Base-by-base conservation (phyloP, 2,113 vertebrate species). In the Benitochromis conjunctus region DNA sequence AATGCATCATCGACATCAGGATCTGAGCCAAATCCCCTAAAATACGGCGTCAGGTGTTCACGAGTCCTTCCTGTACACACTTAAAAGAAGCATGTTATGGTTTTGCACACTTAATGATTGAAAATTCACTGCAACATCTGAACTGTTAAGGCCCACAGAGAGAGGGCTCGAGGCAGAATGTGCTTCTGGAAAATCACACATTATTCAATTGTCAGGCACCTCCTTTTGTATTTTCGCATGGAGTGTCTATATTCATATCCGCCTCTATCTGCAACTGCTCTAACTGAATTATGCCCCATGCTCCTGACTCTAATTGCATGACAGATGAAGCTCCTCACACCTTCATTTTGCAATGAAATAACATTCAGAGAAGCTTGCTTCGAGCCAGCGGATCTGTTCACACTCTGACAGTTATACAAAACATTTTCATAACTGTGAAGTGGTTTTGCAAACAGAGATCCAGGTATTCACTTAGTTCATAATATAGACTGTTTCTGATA, bases 291-390 rank as follows among this genome's bases (percentile, higher is more conserved):
- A 93, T 56, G 80, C 57, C 85, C 55, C 5, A 9, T 79, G 84
- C 86, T 71, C 66, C 88, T 86, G 93, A 90, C 93, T 90, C 57
- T 94, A 94, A 95, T 92, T 94, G 91, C 82, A 77, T 92, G 94
- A 95, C 83, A 90, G 92, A 95, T 93, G 86, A 94, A 91, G 10
- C 80, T 78, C 82, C 83, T 80, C 81, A 83, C 92, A 92, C 91
- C 91, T 92, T 91, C 83, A 87, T 82, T 64, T 83, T 36, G 62
- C 87, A 85, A 87, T 91, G 79, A 92, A 90, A 91, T 92, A 91
- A 86, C 86, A 90, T 86, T 94, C 9, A 21, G 79, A 79, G 81
- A 92, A 7, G 78, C 90, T 86, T 79, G 89, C 86, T 77, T 31
- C 1, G 51, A 92, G 92, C 81, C 55, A 89, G 57, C 69, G 48